Evolutionary conservation across 2,888 invertebrate genomes (phyloP), one percentile per base, ranked within the genome.

Genomic region (Spodoptera exigua): DNA sequence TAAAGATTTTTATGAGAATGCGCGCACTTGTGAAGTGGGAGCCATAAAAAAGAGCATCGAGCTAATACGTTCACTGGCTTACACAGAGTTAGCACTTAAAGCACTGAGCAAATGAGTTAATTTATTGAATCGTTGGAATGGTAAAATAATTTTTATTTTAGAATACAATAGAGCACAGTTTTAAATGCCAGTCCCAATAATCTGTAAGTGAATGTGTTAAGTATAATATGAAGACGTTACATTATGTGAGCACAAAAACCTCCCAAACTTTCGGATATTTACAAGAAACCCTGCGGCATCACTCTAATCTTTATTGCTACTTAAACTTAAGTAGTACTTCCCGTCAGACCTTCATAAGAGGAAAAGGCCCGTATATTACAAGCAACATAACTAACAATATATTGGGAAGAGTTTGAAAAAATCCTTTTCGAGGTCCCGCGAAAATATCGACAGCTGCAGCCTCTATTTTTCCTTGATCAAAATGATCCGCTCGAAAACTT

Each of bases 281-380:
- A 43, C 9, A 18, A 57, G 46, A 37, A 56, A 18, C 11, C 12
- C 18, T 21, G 12, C 39, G 49, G 17, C 39, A 44, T 35, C 46
- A n/a, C 47, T 58, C 14, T 59, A 41, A 71, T 51, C 66, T 58
- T 66, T 66, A 61, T 55, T 51, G 57, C 40, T 51, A 65, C 53
- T 61, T 49, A 40, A 51, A 40, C n/a, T 18, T 52, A 51, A 66
- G 67, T 65, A 56, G 18, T 16, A 59, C 54, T 66, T 57, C 10
- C 44, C 27, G 4, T 32, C 12, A 10, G 48, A 27, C 36, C 40
- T 36, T 40, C 43, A 45, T 51, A 46, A 34, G 36, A 5, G 37
- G 39, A 58, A 59, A 34, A 12, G 17, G 13, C 14, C 18, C 12
- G 17, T 58, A 44, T 47, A 35, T 34, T 21, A 43, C 18, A 36